Base-by-base conservation (phyloP, 1,140 invertebrate species). In the Neodiprion lecontei region DNA sequence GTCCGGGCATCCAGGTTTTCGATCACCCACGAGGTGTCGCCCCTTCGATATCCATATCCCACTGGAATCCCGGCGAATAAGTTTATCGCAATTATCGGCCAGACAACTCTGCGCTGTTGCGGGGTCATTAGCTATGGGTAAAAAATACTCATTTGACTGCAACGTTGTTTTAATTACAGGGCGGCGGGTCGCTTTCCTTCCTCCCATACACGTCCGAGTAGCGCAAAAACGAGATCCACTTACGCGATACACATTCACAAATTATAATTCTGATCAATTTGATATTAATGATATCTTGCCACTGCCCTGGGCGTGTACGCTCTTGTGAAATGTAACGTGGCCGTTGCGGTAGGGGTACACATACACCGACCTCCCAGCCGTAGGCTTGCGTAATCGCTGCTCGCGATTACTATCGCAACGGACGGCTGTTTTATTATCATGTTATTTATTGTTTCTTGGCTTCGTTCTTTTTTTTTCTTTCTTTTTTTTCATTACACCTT, bases 241-340 rank as follows among this genome's bases (percentile, higher is more conserved):
- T 40, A 40, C 28, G 28, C 28, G 28, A 40, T 40, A 40, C 28
- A 40, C 28, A 40, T 40, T 8, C 53, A 61, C 53, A 61, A 61
- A 17, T 61, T 61, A 11, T 61, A 61, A 61, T 61, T 61, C 53
- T 61, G 53, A 61, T 61, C 53, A 61, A 61, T 61, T 61, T 61
- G 53, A 61, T 61, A 61, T 61, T 61, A 61, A 61, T 61, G 53
- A 61, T 61, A 61, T 61, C 53, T 61, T 61, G 53, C 53, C 53
- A 61, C 53, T 17, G 53, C 53, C 53, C 53, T 61, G 53, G 53
- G 53, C 53, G 53, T 17, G 53, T 3, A 61, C 53, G 4, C 4
- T 61, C 53, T 61, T 61, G 53, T 9, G 53, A 4, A 61, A 61
- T 61, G 9, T 40, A 40, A 40, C 28, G n/a, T 61, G n/a, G 53